Evolutionary conservation across 2,888 invertebrate genomes (phyloP), one percentile per base, ranked within the genome.

Genomic region (Nymphalis polychloros): DNA sequence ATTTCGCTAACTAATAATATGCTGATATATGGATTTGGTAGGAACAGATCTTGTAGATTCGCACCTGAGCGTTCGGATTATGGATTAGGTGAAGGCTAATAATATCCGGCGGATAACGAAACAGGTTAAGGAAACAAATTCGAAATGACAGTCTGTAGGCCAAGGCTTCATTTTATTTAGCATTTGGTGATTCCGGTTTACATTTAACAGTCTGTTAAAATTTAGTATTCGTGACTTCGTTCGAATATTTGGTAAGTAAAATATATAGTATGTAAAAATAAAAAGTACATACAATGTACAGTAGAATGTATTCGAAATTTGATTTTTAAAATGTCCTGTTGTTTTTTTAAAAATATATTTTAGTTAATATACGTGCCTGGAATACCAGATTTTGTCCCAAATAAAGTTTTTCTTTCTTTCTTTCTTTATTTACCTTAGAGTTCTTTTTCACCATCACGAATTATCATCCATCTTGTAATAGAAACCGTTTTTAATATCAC

Each of bases 1-100:
- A 81, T 84, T 85, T 84, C 82, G 80, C 78, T 75, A 70, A 78
- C n/a, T 19, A 63, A 49, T 35, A 49, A 41, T 46, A 70, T 66
- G 63, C 66, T 69, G 64, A 72, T 67, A 64, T 67, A 72, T 72
- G 71, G 61, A 72, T 68, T 64, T 68, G 46, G 66, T 64, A 53
- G 67, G 59, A 68, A 63, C 62, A 62, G 70, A 71, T 70, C 31
- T 41, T 5, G 19, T 35, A 35, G 17, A 2, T 35, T 35, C 55
- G 57, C 57, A 57, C 57, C 57, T 57, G 57, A 57, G 27, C 31
- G 52, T 13, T 68, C 35, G 31, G 41, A 46, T 59, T 35, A n/a
- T 57, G 31, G 49, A 47, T 64, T 48, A 35, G 53, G 53, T 48
- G 13, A 53, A 53, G 53, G 53, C 23, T 16, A 8, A 23, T 7